Conservation (phyloP, 2,888 invertebrate species). For the Norana najaformis region DNA sequence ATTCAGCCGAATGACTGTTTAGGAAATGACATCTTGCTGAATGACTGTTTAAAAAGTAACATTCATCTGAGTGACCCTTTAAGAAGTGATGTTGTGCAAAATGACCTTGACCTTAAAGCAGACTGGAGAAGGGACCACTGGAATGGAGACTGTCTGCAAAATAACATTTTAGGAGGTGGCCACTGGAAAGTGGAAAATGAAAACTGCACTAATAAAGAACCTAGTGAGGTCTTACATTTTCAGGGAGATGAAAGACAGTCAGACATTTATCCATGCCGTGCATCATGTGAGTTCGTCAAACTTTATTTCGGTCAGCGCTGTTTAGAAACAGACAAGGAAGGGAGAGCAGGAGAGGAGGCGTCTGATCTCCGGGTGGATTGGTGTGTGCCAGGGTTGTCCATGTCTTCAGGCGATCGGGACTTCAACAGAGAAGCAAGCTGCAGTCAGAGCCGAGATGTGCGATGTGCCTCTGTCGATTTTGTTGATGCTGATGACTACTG, state of each 20-base stretch:
- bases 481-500: constrained; percentile 9
- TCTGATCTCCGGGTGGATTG: neutral
- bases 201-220: neutral
- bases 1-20: neutral
- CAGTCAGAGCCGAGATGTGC: neutral
- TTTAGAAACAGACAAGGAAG: neutral
- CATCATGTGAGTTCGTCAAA: neutral
- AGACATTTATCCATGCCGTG: neutral
- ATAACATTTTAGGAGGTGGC: neutral
- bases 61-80: neutral
- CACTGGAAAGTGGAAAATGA: neutral
- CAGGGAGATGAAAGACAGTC: neutral
- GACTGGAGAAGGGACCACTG: neutral
- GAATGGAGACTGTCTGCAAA: neutral
- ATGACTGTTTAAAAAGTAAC: neutral
- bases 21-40: neutral
- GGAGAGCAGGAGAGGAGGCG: neutral
- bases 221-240: neutral
- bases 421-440: neutral
- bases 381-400: neutral
- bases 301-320: constrained; percentile 13
- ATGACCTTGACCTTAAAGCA: neutral
- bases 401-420: neutral
- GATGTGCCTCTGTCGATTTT: neutral
- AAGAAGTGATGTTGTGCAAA: neutral